Base-by-base conservation (phyloP, 2,888 invertebrate species). In the Papilio protenor region DNA sequence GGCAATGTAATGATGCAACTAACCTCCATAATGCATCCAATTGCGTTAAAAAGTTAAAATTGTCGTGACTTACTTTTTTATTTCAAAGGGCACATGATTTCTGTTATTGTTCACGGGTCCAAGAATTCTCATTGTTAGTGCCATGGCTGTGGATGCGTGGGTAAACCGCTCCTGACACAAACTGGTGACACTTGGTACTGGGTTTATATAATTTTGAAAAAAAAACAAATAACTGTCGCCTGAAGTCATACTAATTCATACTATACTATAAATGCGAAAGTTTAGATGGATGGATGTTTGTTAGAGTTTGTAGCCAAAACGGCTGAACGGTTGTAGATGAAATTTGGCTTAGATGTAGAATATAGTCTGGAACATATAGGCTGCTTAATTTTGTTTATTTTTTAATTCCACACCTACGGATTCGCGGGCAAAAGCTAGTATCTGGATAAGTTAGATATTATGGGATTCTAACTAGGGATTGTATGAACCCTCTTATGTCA, bases 111-210 rank as follows among this genome's bases (percentile, higher is more conserved):
- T 71, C 16, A 47, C 73, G 55, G 16, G 21, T 47, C 23, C 5
- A 18, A 45, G 55, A 71, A 80, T 80, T 81, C 80, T 76, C 78
- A 80, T 78, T 66, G 75, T 75, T 75, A 78, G 75, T 80, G 73
- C 77, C 79, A 77, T 40, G 59, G 79, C 78, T 77, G 79, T 79
- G 78, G 79, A 75, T 21, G 47, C 83, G 84, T 83, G 83, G 84
- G 83, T 81, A 80, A 81, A 83, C 83, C 80, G 81, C 83, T 79
- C 80, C 76, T 77, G 79, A 82, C 71, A 80, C 77, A 76, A 81
- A 81, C 73, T 74, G 45, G 64, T 66, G 64, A 64, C 55, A 55
- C 64, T 75, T 71, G 72, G 52, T 75, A 75, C 72, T 75, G 72
- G 75, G 64, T 78, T 72, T 78, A 75, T 75, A 72, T 72, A 78